A percentile compares a stretch with the other conserved stretches of the same genome.
Evolutionary conservation across 1,140 invertebrate genomes (phyloP).

Genomic region (Hyposmocoma kahamanoa): DNA sequence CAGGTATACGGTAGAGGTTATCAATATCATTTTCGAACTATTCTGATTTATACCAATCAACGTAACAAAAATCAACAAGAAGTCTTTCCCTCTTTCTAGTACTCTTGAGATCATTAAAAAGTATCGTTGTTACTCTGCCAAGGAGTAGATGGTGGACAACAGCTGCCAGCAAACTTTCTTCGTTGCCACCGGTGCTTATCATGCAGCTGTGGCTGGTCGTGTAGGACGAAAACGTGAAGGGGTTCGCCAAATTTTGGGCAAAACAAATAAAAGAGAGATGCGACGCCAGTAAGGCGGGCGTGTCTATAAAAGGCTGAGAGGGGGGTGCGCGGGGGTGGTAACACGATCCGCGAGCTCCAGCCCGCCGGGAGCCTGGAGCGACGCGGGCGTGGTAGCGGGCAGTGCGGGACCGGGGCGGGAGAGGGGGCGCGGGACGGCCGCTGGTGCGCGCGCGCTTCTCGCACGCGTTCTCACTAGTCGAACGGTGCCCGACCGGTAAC

Average conservation of each 20-base stretch:
- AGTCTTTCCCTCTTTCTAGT: neutral
- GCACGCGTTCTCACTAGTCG: slow-evolving; percentile 68
- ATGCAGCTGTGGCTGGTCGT: slow-evolving; percentile 6
- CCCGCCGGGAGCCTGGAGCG: slow-evolving; percentile 59
- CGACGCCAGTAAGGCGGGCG: slow-evolving; percentile 58
- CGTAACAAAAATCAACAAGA: too few relatives aligned
- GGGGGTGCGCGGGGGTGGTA: slow-evolving; percentile 69
- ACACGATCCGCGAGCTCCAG: slow-evolving; percentile 69
- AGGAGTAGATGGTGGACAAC: neutral
- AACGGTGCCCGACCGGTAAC: slow-evolving; percentile 72
- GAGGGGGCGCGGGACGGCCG: slow-evolving; percentile 17
- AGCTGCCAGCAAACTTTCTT: neutral
- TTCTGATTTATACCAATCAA: too few relatives aligned
- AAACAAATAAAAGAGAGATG: slow-evolving; percentile 64
- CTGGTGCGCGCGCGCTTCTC: slow-evolving; percentile 42
- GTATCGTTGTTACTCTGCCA: neutral
- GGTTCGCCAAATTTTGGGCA: slow-evolving; percentile 62
- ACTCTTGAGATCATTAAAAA: neutral
- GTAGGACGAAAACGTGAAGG: slow-evolving; percentile 26
- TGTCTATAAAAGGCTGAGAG: slow-evolving; percentile 71
- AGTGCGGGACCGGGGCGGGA: slow-evolving; percentile 14
- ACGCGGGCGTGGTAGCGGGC: slow-evolving; percentile 20
- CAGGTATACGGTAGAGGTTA: too few relatives aligned
- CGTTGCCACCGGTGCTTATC: slow-evolving; percentile 7
- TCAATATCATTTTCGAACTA: too few relatives aligned